phyloP scores from a whole-genome alignment of 1,140 invertebrate species.

The Melitaea cinxia region DNA sequence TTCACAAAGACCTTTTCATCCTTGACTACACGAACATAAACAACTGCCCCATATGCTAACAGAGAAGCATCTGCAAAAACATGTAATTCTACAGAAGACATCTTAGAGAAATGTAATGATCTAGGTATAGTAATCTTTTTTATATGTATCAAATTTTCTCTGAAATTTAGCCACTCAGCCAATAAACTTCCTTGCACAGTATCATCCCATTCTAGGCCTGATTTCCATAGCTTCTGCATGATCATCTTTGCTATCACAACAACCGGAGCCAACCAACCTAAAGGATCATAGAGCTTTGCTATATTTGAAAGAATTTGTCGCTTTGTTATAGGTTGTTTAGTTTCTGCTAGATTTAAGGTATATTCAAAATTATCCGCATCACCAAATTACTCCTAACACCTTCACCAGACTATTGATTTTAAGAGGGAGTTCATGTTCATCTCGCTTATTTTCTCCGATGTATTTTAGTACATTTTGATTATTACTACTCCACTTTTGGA shows the following conservation, averaged over 20 bases:
- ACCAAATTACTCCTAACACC: constrained; percentile 35
- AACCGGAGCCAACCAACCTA: constrained; percentile 29
- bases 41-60: constrained; percentile 41
- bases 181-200: constrained; percentile 19
- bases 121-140: constrained; percentile 14
- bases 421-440: constrained; percentile 12
- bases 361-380: constrained; percentile 37
- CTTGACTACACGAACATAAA: constrained; percentile 35
- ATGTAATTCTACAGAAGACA: constrained; percentile 36
- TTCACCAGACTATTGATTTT: constrained; percentile 31
- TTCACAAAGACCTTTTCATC: constrained; percentile 23
- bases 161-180: constrained; percentile 27
- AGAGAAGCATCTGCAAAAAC: constrained; percentile 45
- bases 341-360: constrained; percentile 9
- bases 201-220: constrained; percentile 31
- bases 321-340: constrained; percentile 40
- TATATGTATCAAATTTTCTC: constrained; percentile 12
- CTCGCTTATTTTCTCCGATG: constrained; percentile 5
- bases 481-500: constrained; percentile 38
- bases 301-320: constrained; percentile 50
- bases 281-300: constrained; percentile 58
- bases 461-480: constrained; percentile 15
- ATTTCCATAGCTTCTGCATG: constrained; percentile 33
- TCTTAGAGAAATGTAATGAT: constrained; percentile 5
- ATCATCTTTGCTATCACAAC: constrained; percentile 28